Evolutionary conservation across 2,797 vertebrate species (phyloP).

Genomic region (Molossus alvarezi): DNA sequence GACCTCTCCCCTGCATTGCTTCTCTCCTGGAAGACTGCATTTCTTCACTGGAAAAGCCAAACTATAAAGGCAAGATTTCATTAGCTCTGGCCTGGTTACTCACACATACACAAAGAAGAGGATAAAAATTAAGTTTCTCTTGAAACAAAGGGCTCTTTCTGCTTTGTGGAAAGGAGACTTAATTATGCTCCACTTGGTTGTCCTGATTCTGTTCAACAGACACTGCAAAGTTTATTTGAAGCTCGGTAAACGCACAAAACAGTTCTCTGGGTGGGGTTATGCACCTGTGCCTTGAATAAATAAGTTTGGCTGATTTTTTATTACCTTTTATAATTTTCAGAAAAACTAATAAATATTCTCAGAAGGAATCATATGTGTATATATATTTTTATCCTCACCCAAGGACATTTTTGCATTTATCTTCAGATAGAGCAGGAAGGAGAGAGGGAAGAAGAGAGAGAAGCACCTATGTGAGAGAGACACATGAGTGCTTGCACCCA

Average conservation of each 20-base stretch:
- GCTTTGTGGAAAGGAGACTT: conserved; percentile 16
- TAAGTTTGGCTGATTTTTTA: not conserved
- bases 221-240: not conserved
- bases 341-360: conserved; percentile 55
- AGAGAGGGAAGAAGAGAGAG: too few species aligned
- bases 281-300: not conserved
- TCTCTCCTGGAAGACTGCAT: not conserved
- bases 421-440: too few species aligned
- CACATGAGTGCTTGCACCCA: too few species aligned
- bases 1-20: not conserved
- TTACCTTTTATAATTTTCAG: not conserved
- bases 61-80: not conserved
- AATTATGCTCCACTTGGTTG: not conserved
- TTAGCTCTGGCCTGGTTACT: not conserved
- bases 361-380: not conserved
- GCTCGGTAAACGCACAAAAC: not conserved
- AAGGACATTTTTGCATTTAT: too few species aligned
- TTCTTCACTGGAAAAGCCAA: not conserved
- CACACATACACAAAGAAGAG: not conserved
- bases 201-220: not conserved
- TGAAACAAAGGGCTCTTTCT: not conserved
- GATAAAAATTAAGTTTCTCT: conserved; percentile 39
- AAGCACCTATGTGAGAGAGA: too few species aligned
- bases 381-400: not conserved
- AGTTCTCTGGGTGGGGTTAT: not conserved